Evolutionary conservation across 2,113 vertebrate species (phyloP).

Genomic region (Pogonocichla stellata): DNA sequence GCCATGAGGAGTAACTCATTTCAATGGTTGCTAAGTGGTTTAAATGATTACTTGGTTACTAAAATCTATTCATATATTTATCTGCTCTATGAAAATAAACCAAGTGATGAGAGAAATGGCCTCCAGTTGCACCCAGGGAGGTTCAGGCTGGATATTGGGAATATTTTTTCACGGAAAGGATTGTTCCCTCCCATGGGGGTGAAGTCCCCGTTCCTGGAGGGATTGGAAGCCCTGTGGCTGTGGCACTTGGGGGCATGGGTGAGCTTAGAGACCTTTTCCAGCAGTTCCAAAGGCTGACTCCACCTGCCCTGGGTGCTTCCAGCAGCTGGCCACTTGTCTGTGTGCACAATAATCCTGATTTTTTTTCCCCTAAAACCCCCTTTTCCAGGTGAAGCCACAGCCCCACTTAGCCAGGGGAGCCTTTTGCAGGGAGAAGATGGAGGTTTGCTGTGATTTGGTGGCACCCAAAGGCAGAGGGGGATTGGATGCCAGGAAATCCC

Average conservation of each 20-base stretch:
- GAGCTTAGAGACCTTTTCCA: not conserved
- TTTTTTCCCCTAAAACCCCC: not conserved
- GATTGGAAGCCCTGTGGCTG: not conserved
- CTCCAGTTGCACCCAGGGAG: not conserved
- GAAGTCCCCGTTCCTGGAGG: not conserved
- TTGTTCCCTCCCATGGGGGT: not conserved
- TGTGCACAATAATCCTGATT: not conserved
- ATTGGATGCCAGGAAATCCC: not conserved
- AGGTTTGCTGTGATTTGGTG: not conserved
- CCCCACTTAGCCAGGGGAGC: not conserved
- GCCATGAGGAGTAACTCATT: not conserved
- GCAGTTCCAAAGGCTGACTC: not conserved
- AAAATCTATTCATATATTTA: rapidly evolving
- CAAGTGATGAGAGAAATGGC: rapidly evolving
- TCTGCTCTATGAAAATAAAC: rapidly evolving
- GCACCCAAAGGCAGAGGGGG: not conserved
- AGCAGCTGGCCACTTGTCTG: too few species aligned
- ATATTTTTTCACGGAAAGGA: too few species aligned
- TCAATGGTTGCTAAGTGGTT: too few species aligned
- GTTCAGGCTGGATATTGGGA: not conserved
- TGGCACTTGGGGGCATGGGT: not conserved
- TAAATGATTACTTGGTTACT: too few species aligned
- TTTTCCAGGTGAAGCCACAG: not conserved
- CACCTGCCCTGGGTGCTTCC: not conserved
- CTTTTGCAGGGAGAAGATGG: not conserved